Base-by-base conservation (phyloP, 2,888 invertebrate species). In the Andrena marginata region DNA sequence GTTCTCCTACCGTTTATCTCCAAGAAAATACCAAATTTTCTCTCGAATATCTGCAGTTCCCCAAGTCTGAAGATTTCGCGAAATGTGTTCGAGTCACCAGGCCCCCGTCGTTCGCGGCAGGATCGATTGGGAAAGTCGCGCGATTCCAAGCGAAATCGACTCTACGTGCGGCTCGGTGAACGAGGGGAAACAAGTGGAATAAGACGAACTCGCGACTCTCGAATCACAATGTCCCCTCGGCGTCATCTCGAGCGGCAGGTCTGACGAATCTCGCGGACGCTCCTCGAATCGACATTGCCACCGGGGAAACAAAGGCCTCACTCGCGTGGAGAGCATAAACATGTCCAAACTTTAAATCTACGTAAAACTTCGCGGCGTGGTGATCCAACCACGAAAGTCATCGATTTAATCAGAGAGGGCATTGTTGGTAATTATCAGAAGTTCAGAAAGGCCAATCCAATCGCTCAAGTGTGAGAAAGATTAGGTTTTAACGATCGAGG, bases 191-290 rank as follows among this genome's bases (percentile, higher is more conserved):
- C 56, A 56, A 54, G 16, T 8, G 59, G 64, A 70, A 65, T 67
- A 77, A 80, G 67, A 42, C 31, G 51, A 65, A 77, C n/a, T 70
- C 59, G 64, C 20, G 51, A 65, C 70, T 60, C 77, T 77, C 42
- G 33, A 49, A 33, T 60, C 62, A 80, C 77, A 77, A 72, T 77
- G 62, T 48, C 26, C 54, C 35, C 26, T 67, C 29, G 63, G 33
- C 42, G 51, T 51, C 67, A 62, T 71, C 54, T 65, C 31, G 31
- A 77, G 16, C 42, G n/a, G 13, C 65, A 23, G 23, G 54, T 29
- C 56, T 23, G 20, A 8, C 29, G 54, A 63, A 71, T 64, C 23
- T 33, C 64, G 10, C 48, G 10, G 48, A 42, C 51, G 51, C 56
- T 10, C 2, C 23, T 56, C 56, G 56, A 56, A 56, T 56, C 23